phyloP scores from a whole-genome alignment of 2,888 invertebrate species.

The Lamellibrachia columna region DNA sequence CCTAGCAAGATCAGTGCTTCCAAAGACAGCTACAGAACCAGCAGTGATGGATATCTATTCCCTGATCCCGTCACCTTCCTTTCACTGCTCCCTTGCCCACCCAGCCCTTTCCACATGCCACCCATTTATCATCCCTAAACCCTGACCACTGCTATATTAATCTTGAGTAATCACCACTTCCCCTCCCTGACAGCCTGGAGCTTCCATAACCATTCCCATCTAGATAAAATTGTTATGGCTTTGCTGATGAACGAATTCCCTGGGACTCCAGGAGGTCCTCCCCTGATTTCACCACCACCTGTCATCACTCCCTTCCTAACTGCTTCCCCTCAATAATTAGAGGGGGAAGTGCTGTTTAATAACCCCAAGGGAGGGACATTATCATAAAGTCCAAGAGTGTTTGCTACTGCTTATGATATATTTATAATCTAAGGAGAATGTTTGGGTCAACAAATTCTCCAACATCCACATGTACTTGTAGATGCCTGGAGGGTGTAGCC shows the following conservation, averaged over 20 bases:
- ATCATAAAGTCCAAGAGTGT: background rate
- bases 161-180: conserved; percentile 11
- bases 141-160: conserved; percentile 12
- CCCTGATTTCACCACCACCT: background rate
- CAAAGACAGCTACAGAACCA: background rate
- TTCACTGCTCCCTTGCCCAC: background rate
- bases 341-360: background rate
- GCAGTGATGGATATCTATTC: background rate
- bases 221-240: conserved; percentile 11
- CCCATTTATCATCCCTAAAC: background rate
- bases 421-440: background rate
- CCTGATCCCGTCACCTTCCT: background rate
- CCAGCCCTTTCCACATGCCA: background rate
- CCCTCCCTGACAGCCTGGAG: background rate
- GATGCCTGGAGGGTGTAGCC: background rate
- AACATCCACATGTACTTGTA: background rate
- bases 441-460: background rate
- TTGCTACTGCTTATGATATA: background rate
- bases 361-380: background rate
- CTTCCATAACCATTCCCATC: background rate
- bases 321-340: background rate
- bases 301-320: background rate
- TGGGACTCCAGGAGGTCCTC: background rate
- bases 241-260: background rate
- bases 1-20: background rate